Evolutionary conservation across 2,113 vertebrate species (phyloP).

Genomic region (Atrichornis clamosus): DNA sequence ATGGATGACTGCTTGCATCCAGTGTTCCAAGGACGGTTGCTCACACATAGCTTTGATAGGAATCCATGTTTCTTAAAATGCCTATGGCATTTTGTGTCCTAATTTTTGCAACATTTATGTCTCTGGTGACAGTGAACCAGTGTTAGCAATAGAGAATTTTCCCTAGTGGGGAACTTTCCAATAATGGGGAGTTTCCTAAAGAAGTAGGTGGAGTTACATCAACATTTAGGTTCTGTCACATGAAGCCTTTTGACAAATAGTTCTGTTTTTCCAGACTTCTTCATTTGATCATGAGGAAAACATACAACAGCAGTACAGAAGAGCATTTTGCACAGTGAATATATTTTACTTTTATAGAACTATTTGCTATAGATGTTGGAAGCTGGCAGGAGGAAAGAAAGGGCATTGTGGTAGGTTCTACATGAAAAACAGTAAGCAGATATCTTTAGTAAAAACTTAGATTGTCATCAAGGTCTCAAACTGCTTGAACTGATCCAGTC

Average conservation of each 20-base stretch:
- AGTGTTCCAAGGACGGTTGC: neutral
- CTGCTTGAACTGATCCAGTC: neutral
- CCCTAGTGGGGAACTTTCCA: constrained; percentile 36
- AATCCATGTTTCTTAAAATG: neutral
- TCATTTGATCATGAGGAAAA: neutral
- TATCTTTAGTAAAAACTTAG: neutral
- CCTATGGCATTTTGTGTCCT: neutral
- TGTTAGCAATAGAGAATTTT: constrained; percentile 19
- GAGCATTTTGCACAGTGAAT: neutral
- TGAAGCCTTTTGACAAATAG: neutral
- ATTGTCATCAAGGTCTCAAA: neutral
- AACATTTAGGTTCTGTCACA: neutral
- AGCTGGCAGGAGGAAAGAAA: neutral
- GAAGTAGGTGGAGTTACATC: neutral
- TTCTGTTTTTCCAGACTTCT: neutral
- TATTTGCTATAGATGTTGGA: neutral
- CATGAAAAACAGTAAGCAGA: neutral
- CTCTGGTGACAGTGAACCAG: neutral
- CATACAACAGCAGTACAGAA: neutral
- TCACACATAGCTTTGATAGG: neutral
- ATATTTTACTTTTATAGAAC: neutral
- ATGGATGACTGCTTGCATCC: neutral
- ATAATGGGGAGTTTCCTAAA: constrained; percentile 16
- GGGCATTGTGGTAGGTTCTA: neutral
- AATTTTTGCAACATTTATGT: neutral